A percentile compares a stretch with the other conserved stretches of the same genome.
These are phyloP conservation scores for Lepidurus packardi DNA, from an alignment of 1,140 invertebrate genomes.

Conservation along the genomic window DNA sequence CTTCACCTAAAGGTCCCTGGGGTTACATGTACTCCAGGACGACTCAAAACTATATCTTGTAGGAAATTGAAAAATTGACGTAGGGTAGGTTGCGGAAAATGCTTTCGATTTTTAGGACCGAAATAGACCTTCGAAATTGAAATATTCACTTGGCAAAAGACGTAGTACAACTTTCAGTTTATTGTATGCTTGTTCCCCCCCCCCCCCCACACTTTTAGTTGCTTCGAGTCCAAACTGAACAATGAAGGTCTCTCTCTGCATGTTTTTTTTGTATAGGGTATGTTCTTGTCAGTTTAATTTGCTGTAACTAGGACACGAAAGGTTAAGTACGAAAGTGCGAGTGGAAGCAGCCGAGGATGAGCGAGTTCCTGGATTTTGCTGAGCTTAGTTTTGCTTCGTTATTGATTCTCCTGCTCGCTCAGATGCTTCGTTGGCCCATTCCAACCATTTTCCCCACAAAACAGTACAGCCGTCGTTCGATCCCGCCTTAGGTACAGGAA, in stretches of 20 bases:
- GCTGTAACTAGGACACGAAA: not conserved
- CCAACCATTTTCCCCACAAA: not conserved
- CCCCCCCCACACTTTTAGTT: no score
- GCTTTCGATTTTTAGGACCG: not conserved
- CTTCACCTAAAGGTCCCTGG: not conserved
- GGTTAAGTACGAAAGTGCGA: not conserved
- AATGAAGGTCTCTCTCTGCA: not conserved
- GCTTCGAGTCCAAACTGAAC: no score
- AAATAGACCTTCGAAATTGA: no score
- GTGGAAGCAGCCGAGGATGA: not conserved
- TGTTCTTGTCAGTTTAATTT: not conserved
- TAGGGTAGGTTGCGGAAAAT: not conserved
- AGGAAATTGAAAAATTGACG: not conserved
- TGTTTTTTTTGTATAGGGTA: not conserved
- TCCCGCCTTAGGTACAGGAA: not conserved
- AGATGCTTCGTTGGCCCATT: conserved; percentile 17
- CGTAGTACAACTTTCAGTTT: no score
- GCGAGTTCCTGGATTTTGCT: not conserved
- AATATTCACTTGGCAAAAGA: no score
- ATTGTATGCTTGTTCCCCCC: no score
- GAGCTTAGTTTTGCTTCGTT: conserved; percentile 13
- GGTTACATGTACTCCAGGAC: not conserved
- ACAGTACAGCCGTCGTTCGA: not conserved
- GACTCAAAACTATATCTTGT: not conserved
- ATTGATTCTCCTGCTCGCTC: not conserved